Evolutionary conservation across 2,888 invertebrate species (phyloP), one percentile per base, ranked within the genome.

Genomic region (Tiliacea aurago): DNA sequence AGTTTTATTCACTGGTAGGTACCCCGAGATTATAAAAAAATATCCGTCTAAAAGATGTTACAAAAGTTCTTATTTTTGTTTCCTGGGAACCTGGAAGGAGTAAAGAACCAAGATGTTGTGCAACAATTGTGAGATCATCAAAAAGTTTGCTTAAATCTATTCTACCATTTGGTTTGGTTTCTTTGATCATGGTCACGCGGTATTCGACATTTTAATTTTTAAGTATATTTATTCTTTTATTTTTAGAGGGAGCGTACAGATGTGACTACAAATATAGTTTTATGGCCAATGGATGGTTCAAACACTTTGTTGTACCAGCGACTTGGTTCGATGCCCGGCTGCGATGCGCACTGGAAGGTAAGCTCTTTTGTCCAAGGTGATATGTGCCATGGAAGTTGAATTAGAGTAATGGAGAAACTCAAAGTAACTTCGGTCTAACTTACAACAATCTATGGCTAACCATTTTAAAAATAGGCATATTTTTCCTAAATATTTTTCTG

Each of bases 301-400:
- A 81, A 43, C 56, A 61, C 9, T 53, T 61, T 3, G 45, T 62
- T 13, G 15, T 82, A 41, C 80, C 80, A 4, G 73, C 82, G 4
- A 82, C 59, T 53, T 81, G 82, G 78, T 47, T 11, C 1, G 78
- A 81, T 43, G 80, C 80, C 4, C 63, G 83, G 0, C 47, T 82
- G 20, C 62, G 78, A 53, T 81, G 80, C 33, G 13, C 73, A 2
- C 55, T 82, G 1, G 80, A 81, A 64, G 80, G 80, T 73, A 70
- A 49, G 43, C 3, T 37, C 3, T 18, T 63, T 6, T 13, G 28
- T 41, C 1, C 6, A 47, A 9, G 3, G 13, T 37, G 3, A 0
- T 11, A 18, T 33, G 43, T 18, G 6, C 18, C 1, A 18, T 61
- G 18, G 23, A 43, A 18, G 18, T n/a, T 23, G 4, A 61, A 15